Conservation (phyloP, 2,888 invertebrate species). For the Drosophila niveifrons region DNA sequence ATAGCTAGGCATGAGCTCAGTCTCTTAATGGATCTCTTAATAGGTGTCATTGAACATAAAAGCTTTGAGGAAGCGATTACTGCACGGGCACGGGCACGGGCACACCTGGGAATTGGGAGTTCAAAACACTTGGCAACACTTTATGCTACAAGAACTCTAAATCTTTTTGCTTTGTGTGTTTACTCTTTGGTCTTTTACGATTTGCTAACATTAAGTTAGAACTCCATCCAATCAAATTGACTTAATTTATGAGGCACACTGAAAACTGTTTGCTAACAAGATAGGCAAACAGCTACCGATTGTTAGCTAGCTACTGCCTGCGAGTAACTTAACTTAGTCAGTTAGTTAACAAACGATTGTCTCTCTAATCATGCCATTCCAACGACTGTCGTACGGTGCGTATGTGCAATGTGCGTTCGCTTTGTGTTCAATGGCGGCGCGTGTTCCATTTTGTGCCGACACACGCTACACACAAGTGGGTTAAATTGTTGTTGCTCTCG, state of each 20-base stretch:
- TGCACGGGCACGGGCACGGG: conserved; percentile 20
- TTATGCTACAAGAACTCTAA: not conserved
- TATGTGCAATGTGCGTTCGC: conserved; percentile 64
- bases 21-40: conserved; percentile 54
- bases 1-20: conserved; percentile 65
- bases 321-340: conserved; percentile 38
- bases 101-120: conserved; percentile 7
- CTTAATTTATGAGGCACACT: conserved; percentile 44
- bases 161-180: not conserved
- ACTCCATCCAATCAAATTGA: conserved; percentile 45
- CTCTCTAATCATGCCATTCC: conserved; percentile 28
- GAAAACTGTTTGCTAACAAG: conserved; percentile 61
- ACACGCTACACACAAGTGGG: conserved; percentile 59
- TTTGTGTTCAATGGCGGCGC: conserved; percentile 58
- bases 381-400: conserved; percentile 61
- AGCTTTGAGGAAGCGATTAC: conserved; percentile 52
- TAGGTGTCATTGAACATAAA: conserved; percentile 49
- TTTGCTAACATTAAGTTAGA: conserved; percentile 9
- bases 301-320: conserved; percentile 44
- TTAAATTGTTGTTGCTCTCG: conserved; percentile 46
- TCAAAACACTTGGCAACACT: conserved; percentile 7
- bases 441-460: conserved; percentile 65
- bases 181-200: not conserved
- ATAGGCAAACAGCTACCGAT: conserved; percentile 61
- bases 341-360: conserved; percentile 24